Percentiles rank a stretch among this genome's conserved stretches.
These are phyloP conservation scores for Machaerirhynchus nigripectus DNA, from an alignment of 2,113 vertebrate genomes.

Conservation along the genomic window DNA sequence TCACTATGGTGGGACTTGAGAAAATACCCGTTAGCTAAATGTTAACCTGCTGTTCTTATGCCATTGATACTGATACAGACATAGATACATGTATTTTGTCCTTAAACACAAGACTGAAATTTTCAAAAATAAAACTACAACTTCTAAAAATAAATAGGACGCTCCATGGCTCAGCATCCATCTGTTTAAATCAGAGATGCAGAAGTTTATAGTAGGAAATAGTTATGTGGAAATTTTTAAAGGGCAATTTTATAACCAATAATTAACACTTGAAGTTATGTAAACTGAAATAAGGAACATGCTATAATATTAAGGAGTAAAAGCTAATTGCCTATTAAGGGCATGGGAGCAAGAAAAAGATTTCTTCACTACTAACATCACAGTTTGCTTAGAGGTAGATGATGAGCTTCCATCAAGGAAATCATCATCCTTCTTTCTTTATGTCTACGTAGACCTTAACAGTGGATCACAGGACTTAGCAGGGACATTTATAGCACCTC, in stretches of 20 bases:
- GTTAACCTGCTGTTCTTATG: neutral
- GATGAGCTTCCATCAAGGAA: neutral
- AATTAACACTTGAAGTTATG: neutral
- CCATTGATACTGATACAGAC: neutral
- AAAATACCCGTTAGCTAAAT: neutral
- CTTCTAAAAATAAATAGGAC: neutral
- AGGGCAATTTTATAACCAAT: neutral
- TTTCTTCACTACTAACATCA: neutral
- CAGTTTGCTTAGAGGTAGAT: neutral
- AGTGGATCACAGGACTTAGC: neutral
- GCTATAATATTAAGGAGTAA: neutral
- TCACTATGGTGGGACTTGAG: accelerated
- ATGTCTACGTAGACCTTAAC: neutral
- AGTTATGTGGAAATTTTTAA: neutral
- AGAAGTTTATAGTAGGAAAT: neutral
- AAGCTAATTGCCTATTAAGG: neutral
- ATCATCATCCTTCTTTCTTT: neutral
- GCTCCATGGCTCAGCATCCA: neutral
- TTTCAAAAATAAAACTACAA: neutral
- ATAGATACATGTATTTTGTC: neutral
- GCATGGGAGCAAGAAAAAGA: neutral
- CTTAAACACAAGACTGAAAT: neutral
- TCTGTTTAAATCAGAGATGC: neutral
- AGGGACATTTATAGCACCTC: neutral
- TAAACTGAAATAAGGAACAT: neutral